Conservation (phyloP, 2,797 vertebrate species). For the Neomorphus geoffroyi region DNA sequence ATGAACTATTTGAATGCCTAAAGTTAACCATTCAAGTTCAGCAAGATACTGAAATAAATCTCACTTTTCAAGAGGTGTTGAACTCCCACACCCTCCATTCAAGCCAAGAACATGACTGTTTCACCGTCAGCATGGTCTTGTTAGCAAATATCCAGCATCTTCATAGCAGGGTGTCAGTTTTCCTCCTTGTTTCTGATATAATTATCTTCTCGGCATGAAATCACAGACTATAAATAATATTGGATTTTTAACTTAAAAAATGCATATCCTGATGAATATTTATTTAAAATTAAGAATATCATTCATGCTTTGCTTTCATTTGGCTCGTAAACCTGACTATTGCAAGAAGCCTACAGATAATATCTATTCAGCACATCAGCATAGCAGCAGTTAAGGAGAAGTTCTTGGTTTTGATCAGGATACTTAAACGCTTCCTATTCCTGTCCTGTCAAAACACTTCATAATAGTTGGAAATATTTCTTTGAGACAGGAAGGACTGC, state of each 20-base stretch:
- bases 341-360: not conserved
- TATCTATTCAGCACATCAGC: slow-evolving; percentile 28
- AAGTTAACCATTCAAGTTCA: not conserved
- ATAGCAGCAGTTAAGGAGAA: not conserved
- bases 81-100: not conserved
- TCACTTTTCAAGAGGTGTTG: not conserved
- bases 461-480: not conserved
- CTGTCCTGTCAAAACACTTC: not conserved
- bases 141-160: slow-evolving; percentile 13
- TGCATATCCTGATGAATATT: slow-evolving; percentile 42
- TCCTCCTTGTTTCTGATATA: not conserved
- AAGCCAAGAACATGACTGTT: not conserved
- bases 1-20: not conserved
- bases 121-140: not conserved
- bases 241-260: slow-evolving; percentile 48
- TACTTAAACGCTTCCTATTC: not conserved
- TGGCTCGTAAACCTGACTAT: slow-evolving; percentile 43
- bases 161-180: not conserved
- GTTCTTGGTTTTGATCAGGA: not conserved
- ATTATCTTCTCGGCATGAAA: slow-evolving; percentile 12
- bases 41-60: not conserved
- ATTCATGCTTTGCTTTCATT: slow-evolving; percentile 22
- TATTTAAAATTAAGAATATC: slow-evolving; percentile 52
- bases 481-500: not conserved
- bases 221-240: slow-evolving; percentile 6